Base-by-base conservation (phyloP, 1,140 invertebrate genomes). In the Mactra quadrangularis region DNA sequence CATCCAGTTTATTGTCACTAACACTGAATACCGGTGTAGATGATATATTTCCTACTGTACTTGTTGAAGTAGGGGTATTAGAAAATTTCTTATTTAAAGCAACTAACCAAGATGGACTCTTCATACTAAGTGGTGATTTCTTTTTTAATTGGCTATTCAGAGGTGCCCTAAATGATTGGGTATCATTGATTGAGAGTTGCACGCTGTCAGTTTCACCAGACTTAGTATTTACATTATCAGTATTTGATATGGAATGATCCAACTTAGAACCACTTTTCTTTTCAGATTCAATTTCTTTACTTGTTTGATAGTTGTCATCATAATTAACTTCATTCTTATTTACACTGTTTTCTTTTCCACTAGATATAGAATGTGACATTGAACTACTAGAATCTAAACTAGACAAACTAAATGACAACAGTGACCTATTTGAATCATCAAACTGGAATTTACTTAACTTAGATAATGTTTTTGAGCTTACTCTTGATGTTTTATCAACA, bases 381-480 rank as follows among this genome's bases (percentile, higher is more conserved):
- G 57, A 47, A 0, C 62, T 25, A 22, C 55, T 35, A n/a, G 13
- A 22, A 33, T 57, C 52, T 4, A 55, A 47, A 31, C 33, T 4
- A 31, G 57, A 62, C 25, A 4, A 0, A 50, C 62, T 76, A 3
- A 76, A 31, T 19, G 27, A 41, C 15, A 62, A 25, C n/a, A n/a
- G n/a, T 76, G 27, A 41, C 15, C 74, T 62, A n/a, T 76, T 60
- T 22, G 53, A 60, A 50, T 76, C 74, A 76, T 76, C 74, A 64
- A 76, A 76, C 47, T 76, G 33, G 22, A 76, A 76, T 33, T 62
- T 45, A 22, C 41, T 76, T 50, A 76, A 50, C 47, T 76, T 76
- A 31, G 55, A 76, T 33, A 76, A 64, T 25, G 74, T 76, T 38
- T 55, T 55, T 6, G 27, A 55, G 19, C n/a, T 55, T 9, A 22